Evolutionary conservation across 2,797 vertebrate species (phyloP).

Genomic region (Oreortyx pictus): DNA sequence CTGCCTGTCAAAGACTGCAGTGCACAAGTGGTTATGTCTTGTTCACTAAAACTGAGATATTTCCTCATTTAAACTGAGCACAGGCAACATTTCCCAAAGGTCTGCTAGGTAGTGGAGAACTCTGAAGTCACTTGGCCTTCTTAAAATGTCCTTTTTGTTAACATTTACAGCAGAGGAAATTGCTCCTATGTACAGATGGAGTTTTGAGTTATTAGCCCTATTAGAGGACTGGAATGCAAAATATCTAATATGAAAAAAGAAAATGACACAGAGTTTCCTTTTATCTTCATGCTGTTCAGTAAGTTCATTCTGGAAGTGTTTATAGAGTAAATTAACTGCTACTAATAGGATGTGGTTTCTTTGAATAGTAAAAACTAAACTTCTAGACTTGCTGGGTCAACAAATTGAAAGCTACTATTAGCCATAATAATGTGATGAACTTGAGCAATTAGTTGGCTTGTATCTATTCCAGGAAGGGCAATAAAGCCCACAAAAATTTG

Average conservation of each 20-base stretch:
- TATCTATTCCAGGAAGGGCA: conserved; percentile 10
- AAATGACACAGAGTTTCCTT: conserved; percentile 52
- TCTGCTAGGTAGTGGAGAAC: neutral
- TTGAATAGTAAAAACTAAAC: conserved; percentile 34
- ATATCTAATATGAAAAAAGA: conserved; percentile 45
- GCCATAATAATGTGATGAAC: conserved; percentile 13
- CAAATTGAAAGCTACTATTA: conserved; percentile 17
- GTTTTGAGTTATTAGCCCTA: conserved; percentile 63
- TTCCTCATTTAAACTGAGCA: conserved; percentile 19
- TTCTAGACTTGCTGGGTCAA: conserved; percentile 16
- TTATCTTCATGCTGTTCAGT: conserved; percentile 56
- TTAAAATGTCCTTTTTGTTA: conserved; percentile 15
- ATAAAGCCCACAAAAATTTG: neutral
- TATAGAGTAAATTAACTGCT: conserved; percentile 63
- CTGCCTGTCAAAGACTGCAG: neutral
- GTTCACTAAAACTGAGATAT: conserved; percentile 34
- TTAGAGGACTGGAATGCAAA: conserved; percentile 44
- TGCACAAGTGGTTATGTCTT: neutral
- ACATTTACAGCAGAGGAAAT: conserved; percentile 33
- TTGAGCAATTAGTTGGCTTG: conserved; percentile 9
- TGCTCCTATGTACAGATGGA: neutral
- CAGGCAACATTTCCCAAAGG: conserved; percentile 12
- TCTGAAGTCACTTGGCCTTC: neutral
- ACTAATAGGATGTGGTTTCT: conserved; percentile 60
- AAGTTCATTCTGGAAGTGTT: conserved; percentile 30